A percentile compares a stretch with the other conserved stretches of the same genome.
Conservation (phyloP, 2,888 invertebrate genomes). For the Laspeyria flexula region DNA sequence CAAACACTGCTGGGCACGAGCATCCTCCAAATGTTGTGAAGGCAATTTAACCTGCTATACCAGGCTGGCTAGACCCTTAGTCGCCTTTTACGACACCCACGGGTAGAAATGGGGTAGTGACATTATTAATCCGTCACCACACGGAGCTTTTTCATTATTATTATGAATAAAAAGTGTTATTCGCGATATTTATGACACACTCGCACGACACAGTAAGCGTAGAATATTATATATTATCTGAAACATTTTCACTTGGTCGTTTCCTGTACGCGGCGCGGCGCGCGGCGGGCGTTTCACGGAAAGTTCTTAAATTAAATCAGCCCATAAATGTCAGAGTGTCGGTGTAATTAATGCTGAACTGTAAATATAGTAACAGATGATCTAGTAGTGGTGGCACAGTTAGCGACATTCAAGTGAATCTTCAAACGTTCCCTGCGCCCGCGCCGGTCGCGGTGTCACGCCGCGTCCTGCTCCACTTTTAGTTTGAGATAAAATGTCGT, state of each 20-base stretch:
- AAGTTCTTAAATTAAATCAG: constrained; percentile 1
- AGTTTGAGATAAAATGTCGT: constrained; percentile 18
- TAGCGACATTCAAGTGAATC: neutral
- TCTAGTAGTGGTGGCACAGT: constrained; percentile 2
- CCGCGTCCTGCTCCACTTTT: constrained; percentile 15
- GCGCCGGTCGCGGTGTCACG: neutral
- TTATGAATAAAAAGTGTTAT: too few species aligned
- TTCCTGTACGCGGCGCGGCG: neutral
- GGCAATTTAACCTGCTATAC: too few species aligned
- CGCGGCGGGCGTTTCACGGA: neutral
- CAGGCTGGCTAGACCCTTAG: too few species aligned
- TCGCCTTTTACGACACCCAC: too few species aligned
- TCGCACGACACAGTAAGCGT: neutral
- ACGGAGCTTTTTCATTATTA: too few species aligned
- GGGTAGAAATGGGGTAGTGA: too few species aligned
- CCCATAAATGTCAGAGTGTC: neutral
- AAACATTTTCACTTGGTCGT: neutral
- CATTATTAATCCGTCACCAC: too few species aligned
- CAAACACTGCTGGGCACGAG: too few species aligned
- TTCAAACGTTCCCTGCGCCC: neutral
- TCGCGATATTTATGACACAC: too few species aligned
- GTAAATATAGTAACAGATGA: constrained; percentile 1
- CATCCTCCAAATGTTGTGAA: too few species aligned
- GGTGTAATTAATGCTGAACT: constrained; percentile 7
- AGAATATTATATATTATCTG: neutral